These are phyloP conservation scores for Conops quadrifasciatus DNA, from an alignment of 2,888 invertebrate species.

Conservation along the genomic window DNA sequence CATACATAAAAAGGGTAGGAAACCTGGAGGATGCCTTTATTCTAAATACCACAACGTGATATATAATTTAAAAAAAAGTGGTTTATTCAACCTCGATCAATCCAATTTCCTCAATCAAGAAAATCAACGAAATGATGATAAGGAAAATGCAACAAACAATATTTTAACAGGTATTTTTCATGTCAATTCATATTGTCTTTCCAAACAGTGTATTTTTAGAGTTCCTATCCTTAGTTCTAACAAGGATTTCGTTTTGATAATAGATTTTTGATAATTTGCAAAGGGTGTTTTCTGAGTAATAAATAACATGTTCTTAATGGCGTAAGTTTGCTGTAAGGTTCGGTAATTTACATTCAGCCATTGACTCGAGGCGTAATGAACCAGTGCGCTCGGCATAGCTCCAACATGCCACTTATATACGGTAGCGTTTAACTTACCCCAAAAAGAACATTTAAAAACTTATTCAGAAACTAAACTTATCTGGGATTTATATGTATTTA, in stretches of 20 bases:
- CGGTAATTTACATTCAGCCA: neutral
- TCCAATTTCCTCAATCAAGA: neutral
- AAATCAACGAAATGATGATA: neutral
- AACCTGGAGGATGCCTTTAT: constrained; percentile 4
- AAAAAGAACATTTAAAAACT: no score
- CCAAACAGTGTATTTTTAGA: no score
- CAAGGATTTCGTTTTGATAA: no score
- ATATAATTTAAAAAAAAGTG: constrained; percentile 14
- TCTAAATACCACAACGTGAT: constrained; percentile 11
- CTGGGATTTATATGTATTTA: no score
- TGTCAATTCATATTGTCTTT: no score
- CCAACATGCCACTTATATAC: neutral
- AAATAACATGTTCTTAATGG: neutral
- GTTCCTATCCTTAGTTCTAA: no score
- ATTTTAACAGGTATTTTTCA: neutral
- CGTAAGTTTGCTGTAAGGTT: neutral
- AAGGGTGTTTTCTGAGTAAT: neutral
- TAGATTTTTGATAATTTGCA: no score
- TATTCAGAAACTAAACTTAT: no score
- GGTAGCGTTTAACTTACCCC: no score
- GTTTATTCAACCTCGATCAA: constrained; percentile 1
- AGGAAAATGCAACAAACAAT: neutral
- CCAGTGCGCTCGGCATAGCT: neutral
- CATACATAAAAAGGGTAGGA: neutral
- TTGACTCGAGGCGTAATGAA: neutral